A percentile compares a stretch with the other conserved stretches of the same genome.
These are phyloP conservation scores for Nezara viridula DNA, from an alignment of 2,888 invertebrate species.

Conservation along the genomic window DNA sequence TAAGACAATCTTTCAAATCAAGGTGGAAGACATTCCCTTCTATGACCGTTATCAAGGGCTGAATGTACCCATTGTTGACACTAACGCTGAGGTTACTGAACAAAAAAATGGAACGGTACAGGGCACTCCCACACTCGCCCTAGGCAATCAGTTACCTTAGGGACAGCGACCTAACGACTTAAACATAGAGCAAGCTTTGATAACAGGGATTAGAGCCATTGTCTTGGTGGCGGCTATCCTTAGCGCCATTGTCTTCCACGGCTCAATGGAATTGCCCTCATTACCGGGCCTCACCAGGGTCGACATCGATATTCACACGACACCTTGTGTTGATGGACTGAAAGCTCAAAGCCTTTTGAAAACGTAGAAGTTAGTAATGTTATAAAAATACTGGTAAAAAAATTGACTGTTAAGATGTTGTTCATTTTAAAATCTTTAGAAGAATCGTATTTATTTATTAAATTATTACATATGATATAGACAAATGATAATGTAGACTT, in stretches of 20 bases:
- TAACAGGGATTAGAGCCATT: slow-evolving; percentile 52
- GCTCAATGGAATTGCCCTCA: slow-evolving; percentile 56
- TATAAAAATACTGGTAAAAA: too few relatives aligned
- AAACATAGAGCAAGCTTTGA: slow-evolving; percentile 44
- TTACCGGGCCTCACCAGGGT: neutral
- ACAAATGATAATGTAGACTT: too few relatives aligned
- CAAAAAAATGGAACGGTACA: slow-evolving; percentile 27
- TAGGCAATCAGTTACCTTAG: slow-evolving; percentile 51
- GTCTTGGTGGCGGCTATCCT: slow-evolving; percentile 49
- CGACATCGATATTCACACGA: slow-evolving; percentile 32
- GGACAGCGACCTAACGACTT: slow-evolving; percentile 47
- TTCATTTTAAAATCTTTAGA: too few relatives aligned
- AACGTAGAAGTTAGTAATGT: neutral
- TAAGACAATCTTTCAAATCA: neutral
- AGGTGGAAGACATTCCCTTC: neutral
- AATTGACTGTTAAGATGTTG: too few relatives aligned
- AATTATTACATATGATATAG: too few relatives aligned
- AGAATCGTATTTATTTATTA: too few relatives aligned
- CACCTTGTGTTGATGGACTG: neutral
- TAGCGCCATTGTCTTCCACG: slow-evolving; percentile 52
- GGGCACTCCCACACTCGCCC: slow-evolving; percentile 53
- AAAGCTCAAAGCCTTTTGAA: neutral
- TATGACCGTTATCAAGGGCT: slow-evolving; percentile 21
- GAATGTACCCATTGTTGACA: slow-evolving; percentile 42
- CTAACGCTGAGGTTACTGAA: neutral